Evolutionary conservation across 64 coral and sea anemone genomes (phyloP).

Genomic region (Dendronephthya gigantea): DNA sequence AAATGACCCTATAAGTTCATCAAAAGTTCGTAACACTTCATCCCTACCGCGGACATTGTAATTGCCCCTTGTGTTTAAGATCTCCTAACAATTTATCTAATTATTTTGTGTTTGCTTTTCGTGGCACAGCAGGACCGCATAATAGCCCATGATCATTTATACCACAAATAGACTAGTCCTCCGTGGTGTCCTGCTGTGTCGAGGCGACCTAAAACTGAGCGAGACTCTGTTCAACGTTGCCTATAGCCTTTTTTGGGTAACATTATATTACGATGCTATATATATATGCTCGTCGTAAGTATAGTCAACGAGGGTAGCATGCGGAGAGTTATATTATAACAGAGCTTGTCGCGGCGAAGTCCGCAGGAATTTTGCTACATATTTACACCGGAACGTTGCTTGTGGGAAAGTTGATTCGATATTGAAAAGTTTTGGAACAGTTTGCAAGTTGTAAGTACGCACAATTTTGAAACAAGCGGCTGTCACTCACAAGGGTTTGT

Average conservation of each 20-base stretch:
- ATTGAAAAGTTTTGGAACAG: no score
- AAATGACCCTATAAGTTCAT: background rate
- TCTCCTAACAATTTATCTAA: background rate
- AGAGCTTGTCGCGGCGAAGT: background rate
- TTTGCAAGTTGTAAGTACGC: no score
- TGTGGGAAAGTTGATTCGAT: background rate
- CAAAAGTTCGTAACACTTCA: background rate
- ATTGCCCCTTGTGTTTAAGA: background rate
- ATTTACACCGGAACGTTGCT: background rate
- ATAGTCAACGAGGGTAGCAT: background rate
- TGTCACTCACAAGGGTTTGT: no score
- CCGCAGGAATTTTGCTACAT: background rate
- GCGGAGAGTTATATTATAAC: background rate
- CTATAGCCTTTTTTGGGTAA: background rate
- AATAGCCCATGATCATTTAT: background rate
- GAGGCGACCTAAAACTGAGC: no score
- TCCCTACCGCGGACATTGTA: background rate
- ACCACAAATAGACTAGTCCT: background rate
- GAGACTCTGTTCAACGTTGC: no score
- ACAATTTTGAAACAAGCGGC: no score
- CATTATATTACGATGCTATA: background rate
- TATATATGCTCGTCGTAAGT: background rate
- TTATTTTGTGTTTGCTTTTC: background rate
- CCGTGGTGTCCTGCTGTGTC: no score
- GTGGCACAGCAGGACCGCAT: background rate